Evolutionary conservation across 2,113 vertebrate genomes (phyloP).

Genomic region (Cercocebus atys): DNA sequence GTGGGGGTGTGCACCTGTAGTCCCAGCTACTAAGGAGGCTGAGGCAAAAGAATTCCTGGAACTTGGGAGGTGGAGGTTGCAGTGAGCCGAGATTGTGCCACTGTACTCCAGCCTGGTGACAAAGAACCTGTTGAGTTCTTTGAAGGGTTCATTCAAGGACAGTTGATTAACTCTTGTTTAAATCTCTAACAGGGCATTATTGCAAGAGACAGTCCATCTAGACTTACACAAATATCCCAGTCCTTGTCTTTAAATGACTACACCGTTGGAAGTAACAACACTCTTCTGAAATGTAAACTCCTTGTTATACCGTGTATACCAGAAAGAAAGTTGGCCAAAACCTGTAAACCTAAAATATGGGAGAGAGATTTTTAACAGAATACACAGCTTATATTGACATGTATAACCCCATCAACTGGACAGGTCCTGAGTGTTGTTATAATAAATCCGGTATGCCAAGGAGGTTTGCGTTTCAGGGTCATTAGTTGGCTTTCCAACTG

Average conservation of each 20-base stretch:
- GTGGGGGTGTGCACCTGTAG: not conserved
- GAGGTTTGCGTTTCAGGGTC: too few species aligned
- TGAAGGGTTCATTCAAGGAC: accelerated
- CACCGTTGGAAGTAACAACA: accelerated
- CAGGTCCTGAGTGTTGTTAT: accelerated
- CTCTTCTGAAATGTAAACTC: not conserved
- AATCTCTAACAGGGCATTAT: not conserved
- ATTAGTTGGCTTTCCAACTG: accelerated
- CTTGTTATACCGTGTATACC: too few species aligned
- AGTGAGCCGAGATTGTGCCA: not conserved
- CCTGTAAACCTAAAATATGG: accelerated
- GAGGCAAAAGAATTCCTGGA: not conserved
- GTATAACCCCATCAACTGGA: accelerated
- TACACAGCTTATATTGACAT: accelerated
- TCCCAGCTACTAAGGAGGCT: not conserved
- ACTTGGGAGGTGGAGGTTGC: not conserved
- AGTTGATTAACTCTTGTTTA: not conserved
- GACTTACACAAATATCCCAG: not conserved
- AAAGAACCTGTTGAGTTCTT: accelerated
- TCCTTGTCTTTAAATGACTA: not conserved
- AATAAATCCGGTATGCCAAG: accelerated
- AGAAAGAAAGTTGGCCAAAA: too few species aligned
- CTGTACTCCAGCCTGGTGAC: not conserved
- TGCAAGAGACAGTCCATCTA: not conserved
- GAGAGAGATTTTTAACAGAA: not conserved